Percentiles rank a stretch among this genome's conserved stretches.
These are phyloP conservation scores for Urocynchramus pylzowi DNA, from an alignment of 2,113 vertebrate genomes.

Conservation along the genomic window DNA sequence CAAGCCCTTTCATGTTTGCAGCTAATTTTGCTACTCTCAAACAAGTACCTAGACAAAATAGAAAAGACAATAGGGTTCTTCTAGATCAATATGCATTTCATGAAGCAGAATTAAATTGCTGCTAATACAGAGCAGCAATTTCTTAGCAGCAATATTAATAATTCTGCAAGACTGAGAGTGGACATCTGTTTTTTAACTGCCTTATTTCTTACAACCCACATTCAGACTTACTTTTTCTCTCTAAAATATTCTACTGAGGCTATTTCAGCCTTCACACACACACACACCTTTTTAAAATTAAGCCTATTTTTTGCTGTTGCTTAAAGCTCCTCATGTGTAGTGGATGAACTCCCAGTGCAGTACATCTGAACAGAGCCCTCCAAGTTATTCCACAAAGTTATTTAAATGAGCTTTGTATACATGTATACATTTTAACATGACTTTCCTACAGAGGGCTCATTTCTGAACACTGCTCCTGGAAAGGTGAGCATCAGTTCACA, in stretches of 20 bases:
- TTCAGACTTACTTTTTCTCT: background rate
- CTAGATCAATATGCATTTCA: background rate
- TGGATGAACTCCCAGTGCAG: background rate
- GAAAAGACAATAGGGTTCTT: background rate
- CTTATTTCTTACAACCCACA: background rate
- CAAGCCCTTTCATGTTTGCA: background rate
- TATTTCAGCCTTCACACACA: background rate
- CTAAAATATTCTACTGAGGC: background rate
- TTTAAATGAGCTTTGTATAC: too few species aligned
- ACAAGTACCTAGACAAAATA: background rate
- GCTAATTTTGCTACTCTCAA: background rate
- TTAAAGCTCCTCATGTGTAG: background rate
- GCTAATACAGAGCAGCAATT: background rate
- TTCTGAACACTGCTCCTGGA: background rate
- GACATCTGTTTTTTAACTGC: background rate
- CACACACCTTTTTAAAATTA: background rate
- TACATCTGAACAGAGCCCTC: background rate
- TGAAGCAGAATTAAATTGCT: background rate
- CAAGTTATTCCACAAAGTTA: background rate
- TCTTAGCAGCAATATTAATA: background rate
- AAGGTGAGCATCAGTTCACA: background rate
- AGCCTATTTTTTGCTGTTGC: background rate
- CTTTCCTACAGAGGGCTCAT: background rate
- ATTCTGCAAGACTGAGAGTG: background rate
- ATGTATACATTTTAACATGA: background rate